phyloP scores from a whole-genome alignment of 2,113 vertebrate species.

The Ailuropoda melanoleuca region DNA sequence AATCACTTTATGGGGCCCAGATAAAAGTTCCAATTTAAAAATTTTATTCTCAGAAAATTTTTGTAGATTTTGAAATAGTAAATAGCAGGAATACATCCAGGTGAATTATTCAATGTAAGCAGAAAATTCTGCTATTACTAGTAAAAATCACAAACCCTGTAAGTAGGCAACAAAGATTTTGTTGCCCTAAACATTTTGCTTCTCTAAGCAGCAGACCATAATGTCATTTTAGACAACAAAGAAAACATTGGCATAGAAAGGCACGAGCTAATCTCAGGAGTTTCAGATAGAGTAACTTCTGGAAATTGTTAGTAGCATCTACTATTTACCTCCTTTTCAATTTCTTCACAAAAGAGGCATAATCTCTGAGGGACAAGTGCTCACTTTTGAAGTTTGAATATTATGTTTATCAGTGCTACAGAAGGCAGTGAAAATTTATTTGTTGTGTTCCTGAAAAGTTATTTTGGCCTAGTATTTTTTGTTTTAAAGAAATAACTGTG shows the following conservation, averaged over 20 bases:
- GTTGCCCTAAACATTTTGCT: constrained; percentile 49
- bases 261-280: constrained; percentile 21
- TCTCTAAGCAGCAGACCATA: constrained; percentile 11
- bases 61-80: neutral
- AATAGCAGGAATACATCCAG: neutral
- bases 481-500: constrained; percentile 7
- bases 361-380: neutral
- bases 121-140: constrained; percentile 16
- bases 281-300: neutral
- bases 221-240: constrained; percentile 52
- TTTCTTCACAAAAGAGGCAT: constrained; percentile 35
- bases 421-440: neutral
- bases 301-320: constrained; percentile 23
- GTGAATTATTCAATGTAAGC: constrained; percentile 21
- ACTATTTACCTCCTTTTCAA: constrained; percentile 21
- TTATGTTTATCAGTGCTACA: neutral
- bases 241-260: neutral
- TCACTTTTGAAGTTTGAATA: neutral
- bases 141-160: neutral
- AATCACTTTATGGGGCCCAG: neutral
- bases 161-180: neutral
- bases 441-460: neutral
- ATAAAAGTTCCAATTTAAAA: neutral
- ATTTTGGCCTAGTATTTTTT: neutral
- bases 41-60: neutral